phyloP scores from a whole-genome alignment of 92 coral and sea anemone genomes.

The Phenganax stokvisi region DNA sequence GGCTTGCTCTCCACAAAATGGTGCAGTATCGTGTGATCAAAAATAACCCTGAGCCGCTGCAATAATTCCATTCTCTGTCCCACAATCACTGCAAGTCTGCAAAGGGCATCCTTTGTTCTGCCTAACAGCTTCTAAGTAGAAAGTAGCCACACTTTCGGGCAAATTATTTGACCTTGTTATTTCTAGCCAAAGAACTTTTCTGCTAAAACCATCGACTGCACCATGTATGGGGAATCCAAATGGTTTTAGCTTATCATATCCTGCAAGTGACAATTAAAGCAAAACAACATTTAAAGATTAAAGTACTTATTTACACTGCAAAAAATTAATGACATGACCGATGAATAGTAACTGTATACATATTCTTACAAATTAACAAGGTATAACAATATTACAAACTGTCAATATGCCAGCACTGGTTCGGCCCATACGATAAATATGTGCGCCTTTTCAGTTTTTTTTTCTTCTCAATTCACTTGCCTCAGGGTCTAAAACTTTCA shows the following conservation, averaged over 20 bases:
- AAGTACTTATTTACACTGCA: too few species aligned
- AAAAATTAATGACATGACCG: too few species aligned
- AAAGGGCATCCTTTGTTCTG: conserved; percentile 39
- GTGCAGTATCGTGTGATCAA: conserved; percentile 33
- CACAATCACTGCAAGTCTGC: conserved; percentile 45
- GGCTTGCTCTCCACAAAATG: conserved; percentile 44
- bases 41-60: conserved; percentile 43
- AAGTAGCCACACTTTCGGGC: not conserved
- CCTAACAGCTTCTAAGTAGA: conserved; percentile 11
- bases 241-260: conserved; percentile 25
- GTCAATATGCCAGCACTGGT: not conserved
- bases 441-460: not conserved
- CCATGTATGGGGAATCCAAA: conserved; percentile 21
- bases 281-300: not conserved
- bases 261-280: conserved; percentile 1
- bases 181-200: conserved; percentile 9
- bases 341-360: too few species aligned
- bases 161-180: conserved; percentile 2
- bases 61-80: conserved; percentile 41
- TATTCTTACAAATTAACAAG: not conserved
- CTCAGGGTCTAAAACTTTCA: not conserved
- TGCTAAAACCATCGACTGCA: conserved; percentile 9
- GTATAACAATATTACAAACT: not conserved
- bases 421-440: not conserved
- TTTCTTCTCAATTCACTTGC: not conserved